phyloP scores from a whole-genome alignment of 2,888 invertebrate species.

The Automeris io region DNA sequence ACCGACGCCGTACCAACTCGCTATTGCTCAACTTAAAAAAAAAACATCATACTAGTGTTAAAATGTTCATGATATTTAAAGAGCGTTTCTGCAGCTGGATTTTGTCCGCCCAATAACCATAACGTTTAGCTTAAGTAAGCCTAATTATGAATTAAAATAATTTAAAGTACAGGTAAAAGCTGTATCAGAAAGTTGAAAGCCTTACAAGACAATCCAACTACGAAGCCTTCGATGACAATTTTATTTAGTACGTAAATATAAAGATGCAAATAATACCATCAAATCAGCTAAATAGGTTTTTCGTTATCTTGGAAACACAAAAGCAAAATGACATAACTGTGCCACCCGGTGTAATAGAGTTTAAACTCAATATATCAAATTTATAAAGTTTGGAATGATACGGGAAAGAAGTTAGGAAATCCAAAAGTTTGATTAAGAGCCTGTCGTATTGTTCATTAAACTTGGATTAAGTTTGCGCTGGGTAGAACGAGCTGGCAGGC shows the following conservation, averaged over 20 bases:
- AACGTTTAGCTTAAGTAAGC: too few relatives aligned
- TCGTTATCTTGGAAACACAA: slow-evolving; percentile 35
- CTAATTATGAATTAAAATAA: neutral
- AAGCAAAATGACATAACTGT: slow-evolving; percentile 25
- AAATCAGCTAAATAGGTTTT: slow-evolving; percentile 73
- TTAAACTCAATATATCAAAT: slow-evolving; percentile 13
- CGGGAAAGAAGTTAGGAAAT: slow-evolving; percentile 42
- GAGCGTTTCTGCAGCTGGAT: too few relatives aligned
- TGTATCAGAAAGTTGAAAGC: neutral
- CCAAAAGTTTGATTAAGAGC: slow-evolving; percentile 76
- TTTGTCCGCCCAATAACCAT: too few relatives aligned
- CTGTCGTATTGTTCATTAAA: slow-evolving; percentile 78
- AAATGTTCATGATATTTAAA: too few relatives aligned
- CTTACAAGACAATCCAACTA: slow-evolving; percentile 3
- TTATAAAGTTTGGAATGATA: slow-evolving; percentile 31
- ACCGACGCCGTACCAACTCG: too few relatives aligned
- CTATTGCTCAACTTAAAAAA: too few relatives aligned
- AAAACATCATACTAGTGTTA: too few relatives aligned
- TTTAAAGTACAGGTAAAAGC: neutral
- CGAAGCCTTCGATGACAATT: slow-evolving; percentile 5
- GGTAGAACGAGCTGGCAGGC: slow-evolving; percentile 74
- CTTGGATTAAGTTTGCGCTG: slow-evolving; percentile 77
- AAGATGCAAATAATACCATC: slow-evolving; percentile 72
- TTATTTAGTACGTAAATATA: slow-evolving; percentile 35
- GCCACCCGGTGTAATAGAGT: slow-evolving; percentile 17